Evolutionary conservation across 2,113 vertebrate species (phyloP), one percentile per base, ranked within the genome.

Genomic region (Corythornis cristatus): DNA sequence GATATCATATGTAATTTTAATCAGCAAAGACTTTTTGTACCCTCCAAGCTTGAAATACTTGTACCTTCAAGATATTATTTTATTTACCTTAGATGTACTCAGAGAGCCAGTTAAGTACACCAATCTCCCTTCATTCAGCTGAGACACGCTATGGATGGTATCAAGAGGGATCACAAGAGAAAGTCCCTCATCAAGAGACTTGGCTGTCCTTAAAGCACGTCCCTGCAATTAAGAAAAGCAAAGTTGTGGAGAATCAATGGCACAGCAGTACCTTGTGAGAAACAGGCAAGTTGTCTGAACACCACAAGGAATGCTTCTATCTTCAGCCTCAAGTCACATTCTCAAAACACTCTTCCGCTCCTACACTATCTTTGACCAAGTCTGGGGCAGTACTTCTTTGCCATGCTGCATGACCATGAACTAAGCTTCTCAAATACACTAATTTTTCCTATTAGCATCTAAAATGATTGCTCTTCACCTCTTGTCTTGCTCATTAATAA

Each of bases 101-200:
- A 99, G 97, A 48, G 95, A 66, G 2, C 98, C 98, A 8, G 98
- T 96, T 58, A 99, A 95, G 79, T 99, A 99, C 89, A 99, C 98
- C 54, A 99, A 91, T 23, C 92, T 97, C 20, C 98, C 97, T 77
- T 99, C 98, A 23, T 99, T 98, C 96, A 98, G 97, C 4, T 95
- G 97, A 48, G 98, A 98, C 12, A 99, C 73, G 3, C 86, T 95
- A 76, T 97, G 83, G 86, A 97, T 97, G 70, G 95, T 97, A 13
- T 97, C 97, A 8, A 99, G 97, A 31, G 98, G 87, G 31, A 98
- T 93, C 18, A 99, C 98, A 53, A 98, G 98, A 16, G 98, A 98
- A 12, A 99, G 98, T 4, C 99, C 99, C 86, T 99, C 99, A 12
- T 99, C 97, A 17, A 99, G 97, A 23, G 98, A 98, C 5, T 74